Percentiles rank a stretch among this genome's conserved stretches.
Conservation (phyloP, 2,888 invertebrate species). For the Schizaphis graminum region DNA sequence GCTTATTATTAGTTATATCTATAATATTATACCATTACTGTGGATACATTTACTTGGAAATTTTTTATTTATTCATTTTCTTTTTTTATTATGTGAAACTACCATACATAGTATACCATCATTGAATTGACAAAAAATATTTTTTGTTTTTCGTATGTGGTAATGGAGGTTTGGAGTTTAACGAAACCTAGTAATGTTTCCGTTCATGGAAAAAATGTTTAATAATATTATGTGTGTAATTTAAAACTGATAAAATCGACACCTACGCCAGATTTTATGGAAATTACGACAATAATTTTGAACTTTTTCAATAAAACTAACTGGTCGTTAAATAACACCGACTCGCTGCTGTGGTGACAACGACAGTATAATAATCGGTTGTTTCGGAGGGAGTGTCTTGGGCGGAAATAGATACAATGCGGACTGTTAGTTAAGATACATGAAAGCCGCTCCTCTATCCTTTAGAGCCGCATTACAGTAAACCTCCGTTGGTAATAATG, state of each 20-base stretch:
- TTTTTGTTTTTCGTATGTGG: neutral
- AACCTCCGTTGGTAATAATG: slow-evolving; percentile 23
- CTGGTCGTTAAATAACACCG: neutral
- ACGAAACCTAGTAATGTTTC: neutral
- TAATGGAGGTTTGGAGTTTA: neutral
- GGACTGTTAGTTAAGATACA: slow-evolving; percentile 36
- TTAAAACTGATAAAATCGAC: slow-evolving; percentile 6
- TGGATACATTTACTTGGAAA: neutral
- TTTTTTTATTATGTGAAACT: neutral
- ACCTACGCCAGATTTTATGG: neutral
- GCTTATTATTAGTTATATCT: neutral
- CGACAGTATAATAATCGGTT: slow-evolving; percentile 18
- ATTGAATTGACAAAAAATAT: neutral
- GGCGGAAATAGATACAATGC: slow-evolving; percentile 53
- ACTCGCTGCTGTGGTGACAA: neutral
- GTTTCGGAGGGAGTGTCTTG: slow-evolving; percentile 53
- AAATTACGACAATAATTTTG: neutral
- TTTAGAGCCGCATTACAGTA: neutral
- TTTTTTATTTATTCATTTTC: neutral
- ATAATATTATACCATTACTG: neutral
- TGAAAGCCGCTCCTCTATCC: slow-evolving; percentile 54
- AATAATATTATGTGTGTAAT: neutral
- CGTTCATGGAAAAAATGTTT: neutral
- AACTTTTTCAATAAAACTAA: slow-evolving; percentile 2
- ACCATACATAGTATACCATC: neutral